Base-by-base conservation (phyloP, 30 jellyfish, hydroid and myxozoan species). In the Aurelia aurita complex sp. Pacific region DNA sequence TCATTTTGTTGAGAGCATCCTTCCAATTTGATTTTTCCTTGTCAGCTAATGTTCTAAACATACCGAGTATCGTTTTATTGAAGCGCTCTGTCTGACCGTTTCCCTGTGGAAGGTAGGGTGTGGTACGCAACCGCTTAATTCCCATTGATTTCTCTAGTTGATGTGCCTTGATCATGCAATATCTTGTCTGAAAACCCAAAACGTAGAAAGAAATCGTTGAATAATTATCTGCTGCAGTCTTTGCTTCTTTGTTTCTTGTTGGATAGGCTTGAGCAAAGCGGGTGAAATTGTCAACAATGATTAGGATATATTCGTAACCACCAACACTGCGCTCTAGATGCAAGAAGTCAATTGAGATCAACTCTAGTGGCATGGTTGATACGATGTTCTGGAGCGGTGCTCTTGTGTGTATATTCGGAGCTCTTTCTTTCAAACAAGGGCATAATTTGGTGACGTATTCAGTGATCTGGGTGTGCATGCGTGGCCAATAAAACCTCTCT, bases 31-130 rank as follows among this genome's bases (percentile, higher is more conserved):
- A 35, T 59, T 70, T 87, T 46, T 76, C 69, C 54, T 72, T 72
- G 29, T 69, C 82, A 10, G 90, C 38, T 23, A 85, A 42, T 18
- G 95, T 85, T 66, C 70, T 35, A 23, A 85, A 83, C 85, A 85
- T 85, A 11, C 67, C 70, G 42, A 85, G 46, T 19, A 85, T 32
- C 33, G 95, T 74, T 15, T 59, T 69, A 23, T 85, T 67, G 69
- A 85, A 67, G 11, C 95, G 50, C 61, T 76, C 95, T 14, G 64
- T 54, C 52, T 69, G 78, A 36, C 89, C 90, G 59, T 83, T 83
- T 17, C 79, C 78, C 72, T 64, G 87, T 10, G 87, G 96, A 70
- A 67, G 91, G 53, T 77, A 87, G 36, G 87, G 88, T 12, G 96
- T 69, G 16, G 91, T 77, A 8, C 88, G 61, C 46, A 60, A 46